Percentiles rank a stretch among this genome's conserved stretches.
These are phyloP conservation scores for Salpingus planirostris DNA, from an alignment of 2,888 invertebrate genomes.

Conservation along the genomic window DNA sequence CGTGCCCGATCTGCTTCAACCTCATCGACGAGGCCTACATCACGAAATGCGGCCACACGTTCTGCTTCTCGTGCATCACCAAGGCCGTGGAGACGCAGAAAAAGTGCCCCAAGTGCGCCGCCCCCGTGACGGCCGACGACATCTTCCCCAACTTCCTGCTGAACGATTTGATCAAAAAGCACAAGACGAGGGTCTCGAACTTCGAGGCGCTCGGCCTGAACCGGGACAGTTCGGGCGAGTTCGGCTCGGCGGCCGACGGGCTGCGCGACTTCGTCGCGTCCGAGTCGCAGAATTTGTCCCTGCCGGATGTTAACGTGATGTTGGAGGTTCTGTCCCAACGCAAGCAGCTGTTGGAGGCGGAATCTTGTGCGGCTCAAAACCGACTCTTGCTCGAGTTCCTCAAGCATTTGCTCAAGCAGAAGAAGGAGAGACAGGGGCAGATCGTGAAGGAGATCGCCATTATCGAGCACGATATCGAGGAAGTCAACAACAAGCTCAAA, in stretches of 20 bases:
- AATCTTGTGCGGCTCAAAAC: conserved; percentile 71
- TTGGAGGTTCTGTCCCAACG: conserved; percentile 69
- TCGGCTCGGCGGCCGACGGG: conserved; percentile 43
- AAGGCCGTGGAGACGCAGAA: conserved; percentile 56
- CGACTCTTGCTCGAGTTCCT: conserved; percentile 78
- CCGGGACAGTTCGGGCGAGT: conserved; percentile 39
- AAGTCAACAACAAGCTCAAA: conserved; percentile 57
- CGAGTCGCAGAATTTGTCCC: conserved; percentile 61
- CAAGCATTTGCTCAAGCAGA: conserved; percentile 62
- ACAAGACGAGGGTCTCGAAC: conserved; percentile 48
- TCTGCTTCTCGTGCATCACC: conserved; percentile 74
- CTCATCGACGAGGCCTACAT: conserved; percentile 84
- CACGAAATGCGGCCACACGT: conserved; percentile 87
- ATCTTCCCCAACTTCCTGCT: conserved; percentile 81
- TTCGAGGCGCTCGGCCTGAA: conserved; percentile 40
- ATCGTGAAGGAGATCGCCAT: conserved; percentile 63
- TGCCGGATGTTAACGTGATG: conserved; percentile 75
- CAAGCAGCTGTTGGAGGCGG: conserved; percentile 72
- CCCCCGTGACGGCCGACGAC: conserved; percentile 57
- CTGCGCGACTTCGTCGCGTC: conserved; percentile 57
- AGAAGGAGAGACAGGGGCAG: conserved; percentile 58
- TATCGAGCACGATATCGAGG: conserved; percentile 63
- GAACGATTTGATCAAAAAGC: conserved; percentile 70
- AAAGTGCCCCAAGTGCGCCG: conserved; percentile 79
- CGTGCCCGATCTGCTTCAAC: conserved; percentile 83